Base-by-base conservation (phyloP, 2,797 vertebrate species). In the Fistularia commersonii region DNA sequence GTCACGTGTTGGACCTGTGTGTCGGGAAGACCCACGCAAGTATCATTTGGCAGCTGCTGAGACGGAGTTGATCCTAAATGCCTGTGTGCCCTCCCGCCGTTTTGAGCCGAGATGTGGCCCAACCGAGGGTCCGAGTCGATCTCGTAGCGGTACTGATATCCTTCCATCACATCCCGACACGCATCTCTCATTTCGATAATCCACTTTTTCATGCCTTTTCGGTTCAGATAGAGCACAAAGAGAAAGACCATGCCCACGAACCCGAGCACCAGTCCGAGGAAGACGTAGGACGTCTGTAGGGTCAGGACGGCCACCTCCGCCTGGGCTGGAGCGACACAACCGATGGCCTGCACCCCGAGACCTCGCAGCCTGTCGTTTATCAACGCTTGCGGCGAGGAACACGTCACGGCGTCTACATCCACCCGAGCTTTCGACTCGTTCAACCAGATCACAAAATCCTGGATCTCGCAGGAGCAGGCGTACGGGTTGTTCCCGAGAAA, bases 151-250 rank as follows among this genome's bases (percentile, higher is more conserved):
- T 93, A 91, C 61, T 88, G 86, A 53, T 92, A 92, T 3, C 89
- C 90, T 63, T 90, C 91, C 74, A 92, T 57, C 23, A 91, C 71
- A 1, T 91, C 89, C 7, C 57, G 82, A 44, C 90, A 91, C 1
- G 87, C 87, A 0, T 90, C 89, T 58, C 89, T 76, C 45, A 80
- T 83, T 1, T 89, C 87, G 5, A 48, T 73, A 13, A 89, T 79
- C 90, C 91, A 92, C 37, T 76, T 90, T 56, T 90, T 90, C 80
- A 93, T 92, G 3, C 81, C 90, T 10, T 80, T 76, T 43, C 91
- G 89, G 57, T 93, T 93, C 53, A 93, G 84, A 59, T 90, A 93
- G 56, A 92, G 86, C 46, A 93, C 92, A n/a, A 92, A 87, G 45
- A 92, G 89, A 51, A 91, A 93, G 37, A 92, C 69, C 80, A 92